Percentiles rank a stretch among this genome's conserved stretches.
Evolutionary conservation across 2,888 invertebrate genomes (phyloP).

Genomic region (Hanleya hanleyi): DNA sequence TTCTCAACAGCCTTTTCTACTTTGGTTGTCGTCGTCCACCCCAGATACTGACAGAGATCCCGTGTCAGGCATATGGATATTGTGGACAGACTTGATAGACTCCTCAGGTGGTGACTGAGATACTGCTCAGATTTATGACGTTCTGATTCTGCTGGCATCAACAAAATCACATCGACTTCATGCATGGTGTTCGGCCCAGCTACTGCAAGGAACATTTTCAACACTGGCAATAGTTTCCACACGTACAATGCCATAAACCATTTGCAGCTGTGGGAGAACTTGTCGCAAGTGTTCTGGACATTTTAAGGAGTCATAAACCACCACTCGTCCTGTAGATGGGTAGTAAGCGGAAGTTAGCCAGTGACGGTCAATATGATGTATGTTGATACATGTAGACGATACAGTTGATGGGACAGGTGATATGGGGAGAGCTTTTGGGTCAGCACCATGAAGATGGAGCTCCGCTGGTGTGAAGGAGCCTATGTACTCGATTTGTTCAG

Average conservation of each 20-base stretch:
- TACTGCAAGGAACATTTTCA: too few species aligned
- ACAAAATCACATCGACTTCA: too few species aligned
- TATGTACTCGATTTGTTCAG: neutral
- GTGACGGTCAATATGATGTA: neutral
- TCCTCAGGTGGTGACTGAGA: too few species aligned
- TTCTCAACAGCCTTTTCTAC: too few species aligned
- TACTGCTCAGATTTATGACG: too few species aligned
- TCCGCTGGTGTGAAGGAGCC: slow-evolving; percentile 1
- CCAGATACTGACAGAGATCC: too few species aligned
- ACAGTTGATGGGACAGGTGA: neutral
- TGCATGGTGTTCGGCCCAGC: too few species aligned
- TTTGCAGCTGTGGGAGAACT: neutral
- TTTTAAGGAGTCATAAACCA: neutral
- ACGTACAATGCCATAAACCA: neutral
- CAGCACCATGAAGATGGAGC: neutral
- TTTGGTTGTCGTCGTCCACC: too few species aligned
- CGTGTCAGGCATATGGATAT: too few species aligned
- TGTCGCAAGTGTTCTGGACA: neutral
- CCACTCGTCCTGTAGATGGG: neutral
- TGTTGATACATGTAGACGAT: neutral
- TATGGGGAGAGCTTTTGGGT: neutral
- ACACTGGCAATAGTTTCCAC: neutral
- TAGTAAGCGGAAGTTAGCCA: neutral
- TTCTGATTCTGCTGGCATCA: too few species aligned
- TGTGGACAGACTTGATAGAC: too few species aligned